Base-by-base conservation (phyloP, 2,113 vertebrate species). In the Anseranas semipalmata region DNA sequence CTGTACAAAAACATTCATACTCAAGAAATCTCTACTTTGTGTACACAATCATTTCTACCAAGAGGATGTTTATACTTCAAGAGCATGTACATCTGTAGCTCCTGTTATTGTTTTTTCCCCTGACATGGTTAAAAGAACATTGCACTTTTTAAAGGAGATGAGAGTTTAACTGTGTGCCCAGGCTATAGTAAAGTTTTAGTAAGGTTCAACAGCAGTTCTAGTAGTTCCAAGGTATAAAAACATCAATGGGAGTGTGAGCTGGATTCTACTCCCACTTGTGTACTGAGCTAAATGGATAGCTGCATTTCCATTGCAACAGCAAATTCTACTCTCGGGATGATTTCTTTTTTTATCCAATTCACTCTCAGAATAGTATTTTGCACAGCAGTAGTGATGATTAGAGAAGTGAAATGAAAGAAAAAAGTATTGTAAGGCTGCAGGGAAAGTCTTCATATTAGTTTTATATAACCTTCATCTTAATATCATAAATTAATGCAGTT, bases 61-160 rank as follows among this genome's bases (percentile, higher is more conserved):
- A 77, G 46, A 95, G 58, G 4, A 68, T 67, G 30, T 77, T 93
- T 92, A 72, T 86, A 32, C 68, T 95, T 89, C 65, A 92, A 58
- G 12, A 87, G 13, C 10, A 74, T 66, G 43, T 93, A 53, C 19
- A 46, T 71, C 16, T 86, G 85, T n/a, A 84, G 35, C 10, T 94
- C 46, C 73, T 63, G 25, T 9, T 84, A 83, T 33, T 84, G 30
- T 32, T 94, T 96, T 48, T 84, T 87, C 39, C 52, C 45, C 8
- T 75, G 55, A 65, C 50, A 77, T 27, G 21, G 8, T 76, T 94
- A 94, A 92, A 95, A 94, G 56, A 93, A 71, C 37, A 72, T n/a
- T 66, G 3, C 13, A 39, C 14, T 71, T 80, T 37, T 3, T 76
- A 39, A 75, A 87, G 48, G 45, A 74, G 43, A 92, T n/a, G 14